phyloP scores from a whole-genome alignment of 2,113 vertebrate genomes.

The Hippopotamus amphibius region DNA sequence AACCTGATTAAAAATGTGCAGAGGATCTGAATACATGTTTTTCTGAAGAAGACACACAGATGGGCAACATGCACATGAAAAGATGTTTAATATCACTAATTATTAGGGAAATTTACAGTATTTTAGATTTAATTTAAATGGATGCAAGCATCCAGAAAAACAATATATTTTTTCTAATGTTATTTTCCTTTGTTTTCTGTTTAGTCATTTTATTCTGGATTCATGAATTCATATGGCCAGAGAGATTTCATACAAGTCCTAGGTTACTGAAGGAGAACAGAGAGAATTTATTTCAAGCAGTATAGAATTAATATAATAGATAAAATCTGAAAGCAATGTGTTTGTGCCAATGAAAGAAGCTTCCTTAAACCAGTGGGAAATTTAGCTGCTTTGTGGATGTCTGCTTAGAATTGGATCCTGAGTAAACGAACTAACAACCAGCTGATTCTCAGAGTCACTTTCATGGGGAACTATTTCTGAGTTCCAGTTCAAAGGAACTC shows the following conservation, averaged over 20 bases:
- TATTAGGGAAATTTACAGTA: neutral
- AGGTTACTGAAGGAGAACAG: conserved; percentile 15
- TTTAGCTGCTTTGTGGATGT: conserved; percentile 8
- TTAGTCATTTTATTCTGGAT: conserved; percentile 41
- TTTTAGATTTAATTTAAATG: conserved; percentile 36
- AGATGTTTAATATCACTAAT: neutral
- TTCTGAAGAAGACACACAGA: neutral
- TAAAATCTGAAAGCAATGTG: neutral
- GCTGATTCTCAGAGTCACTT: conserved; percentile 52
- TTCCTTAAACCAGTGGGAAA: conserved; percentile 14
- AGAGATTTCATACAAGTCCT: conserved; percentile 32
- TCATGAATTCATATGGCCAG: conserved; percentile 21
- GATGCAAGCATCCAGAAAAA: neutral
- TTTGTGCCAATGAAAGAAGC: neutral
- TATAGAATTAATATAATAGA: conserved; percentile 38
- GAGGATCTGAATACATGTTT: neutral
- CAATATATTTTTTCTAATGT: conserved; percentile 10
- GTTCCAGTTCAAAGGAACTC: conserved; percentile 67
- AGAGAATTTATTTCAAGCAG: neutral
- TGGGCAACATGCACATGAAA: neutral
- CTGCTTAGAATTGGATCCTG: conserved; percentile 36
- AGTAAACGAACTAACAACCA: conserved; percentile 66
- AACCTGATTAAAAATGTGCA: neutral
- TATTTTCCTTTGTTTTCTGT: conserved; percentile 7
- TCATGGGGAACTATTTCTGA: conserved; percentile 62